A percentile compares a stretch with the other conserved stretches of the same genome.
Evolutionary conservation across 1,140 invertebrate genomes (phyloP).

Genomic region (Dreissena rostriformis): DNA sequence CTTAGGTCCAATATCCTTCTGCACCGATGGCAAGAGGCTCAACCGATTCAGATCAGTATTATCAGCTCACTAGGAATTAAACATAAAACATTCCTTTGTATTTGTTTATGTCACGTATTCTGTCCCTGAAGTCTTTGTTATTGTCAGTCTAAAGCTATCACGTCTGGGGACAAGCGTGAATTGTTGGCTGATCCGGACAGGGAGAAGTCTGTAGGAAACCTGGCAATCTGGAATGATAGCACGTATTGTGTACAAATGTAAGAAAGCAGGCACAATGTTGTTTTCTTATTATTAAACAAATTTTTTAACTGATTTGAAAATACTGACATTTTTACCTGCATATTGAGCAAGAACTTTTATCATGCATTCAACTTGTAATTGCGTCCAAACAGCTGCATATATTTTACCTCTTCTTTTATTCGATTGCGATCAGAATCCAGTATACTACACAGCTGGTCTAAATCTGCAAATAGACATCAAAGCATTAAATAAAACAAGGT

Average conservation of each 20-base stretch:
- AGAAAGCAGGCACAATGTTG: neutral
- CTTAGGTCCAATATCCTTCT: too few species aligned
- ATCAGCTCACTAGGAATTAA: too few species aligned
- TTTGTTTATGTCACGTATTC: too few species aligned
- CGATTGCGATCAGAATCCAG: slow-evolving; percentile 46
- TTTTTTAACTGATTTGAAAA: neutral
- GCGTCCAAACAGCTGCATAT: neutral
- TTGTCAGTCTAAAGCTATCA: slow-evolving; percentile 47
- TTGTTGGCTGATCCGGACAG: slow-evolving; percentile 7
- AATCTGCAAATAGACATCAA: slow-evolving; percentile 28
- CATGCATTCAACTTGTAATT: too few species aligned
- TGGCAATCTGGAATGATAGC: slow-evolving; percentile 37
- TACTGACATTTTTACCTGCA: neutral
- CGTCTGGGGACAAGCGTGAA: slow-evolving; percentile 24
- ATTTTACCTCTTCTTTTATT: slow-evolving; percentile 46
- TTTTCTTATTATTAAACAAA: neutral
- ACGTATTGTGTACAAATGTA: neutral
- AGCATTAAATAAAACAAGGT: too few species aligned
- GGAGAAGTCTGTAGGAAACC: slow-evolving; percentile 36
- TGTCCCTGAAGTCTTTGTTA: too few species aligned
- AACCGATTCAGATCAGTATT: too few species aligned
- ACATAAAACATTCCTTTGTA: too few species aligned
- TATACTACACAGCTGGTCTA: slow-evolving; percentile 51
- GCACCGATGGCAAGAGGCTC: too few species aligned
- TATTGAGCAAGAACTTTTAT: too few species aligned